Base-by-base conservation (phyloP, 92 coral and sea anemone species). In the Porites evermanni region DNA sequence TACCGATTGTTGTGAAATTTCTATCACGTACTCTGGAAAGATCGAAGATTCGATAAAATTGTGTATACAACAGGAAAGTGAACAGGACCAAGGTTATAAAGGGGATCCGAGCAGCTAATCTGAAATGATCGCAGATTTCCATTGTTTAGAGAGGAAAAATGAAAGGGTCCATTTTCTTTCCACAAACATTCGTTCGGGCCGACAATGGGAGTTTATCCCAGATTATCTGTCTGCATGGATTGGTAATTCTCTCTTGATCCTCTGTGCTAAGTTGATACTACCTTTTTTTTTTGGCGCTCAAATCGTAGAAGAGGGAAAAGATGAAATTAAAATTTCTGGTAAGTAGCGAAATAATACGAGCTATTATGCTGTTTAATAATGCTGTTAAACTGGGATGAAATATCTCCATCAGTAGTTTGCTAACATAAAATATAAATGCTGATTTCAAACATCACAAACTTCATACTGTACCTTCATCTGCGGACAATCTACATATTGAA, bases 211-310 rank as follows among this genome's bases (percentile, higher is more conserved):
- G 70, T 82, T n/a, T 82, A 20, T 29, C 71, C 79, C 19, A 53
- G 85, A 81, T 73, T 32, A 72, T 77, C 69, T 77, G 67, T 77
- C 69, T 77, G 81, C 64, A 26, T 58, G 64, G 47, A 53, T 75
- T 50, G 47, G 6, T 38, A 75, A 20, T 77, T 77, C 16, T 59
- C 68, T 23, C 12, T 44, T 70, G 17, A 6, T 64, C 60, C 2
- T 63, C 23, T 47, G 78, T 11, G 67, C 19, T 19, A 74, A 38
- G 47, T 38, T 38, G 47, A 38, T 3, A 54, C 50, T 21, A 20
- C 7, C 51, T 75, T 3, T 7, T 59, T 58, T 14, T 58, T 53
- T 12, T 20, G 24, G 51, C 69, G 5, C 67, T 59, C 80, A 14
- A 77, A 56, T 32, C 76, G 51, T 7, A 18, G 76, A 32, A 11